Evolutionary conservation across 2,888 invertebrate genomes (phyloP).

Genomic region (Dryocosmus kuriphilus): DNA sequence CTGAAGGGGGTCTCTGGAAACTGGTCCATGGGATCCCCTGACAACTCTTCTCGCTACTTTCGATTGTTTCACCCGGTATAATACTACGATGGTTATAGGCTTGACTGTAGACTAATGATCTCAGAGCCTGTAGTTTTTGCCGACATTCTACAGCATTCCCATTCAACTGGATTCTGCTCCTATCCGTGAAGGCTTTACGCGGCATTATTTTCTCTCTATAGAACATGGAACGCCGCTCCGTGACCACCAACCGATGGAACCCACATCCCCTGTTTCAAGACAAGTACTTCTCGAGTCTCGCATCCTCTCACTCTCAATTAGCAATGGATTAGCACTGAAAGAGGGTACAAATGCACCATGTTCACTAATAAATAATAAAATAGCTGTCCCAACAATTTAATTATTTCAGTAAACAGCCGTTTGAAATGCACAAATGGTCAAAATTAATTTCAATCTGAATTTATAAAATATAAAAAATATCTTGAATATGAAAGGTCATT

Average conservation of each 20-base stretch:
- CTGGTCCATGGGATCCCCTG: slow-evolving; percentile 17
- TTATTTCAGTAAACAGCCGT: too few species aligned
- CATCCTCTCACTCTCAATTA: slow-evolving; percentile 15
- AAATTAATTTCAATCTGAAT: too few species aligned
- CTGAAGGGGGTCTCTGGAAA: slow-evolving; percentile 1
- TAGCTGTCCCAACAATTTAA: too few species aligned
- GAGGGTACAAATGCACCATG: neutral
- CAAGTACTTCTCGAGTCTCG: slow-evolving; percentile 42
- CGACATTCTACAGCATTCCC: slow-evolving; percentile 78
- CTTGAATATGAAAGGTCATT: neutral
- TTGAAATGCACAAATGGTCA: too few species aligned
- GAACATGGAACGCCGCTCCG: slow-evolving; percentile 43
- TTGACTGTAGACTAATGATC: slow-evolving; percentile 76
- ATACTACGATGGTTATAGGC: slow-evolving; percentile 69
- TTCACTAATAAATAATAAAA: too few species aligned
- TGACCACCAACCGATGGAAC: slow-evolving; percentile 46
- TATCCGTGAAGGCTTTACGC: slow-evolving; percentile 51
- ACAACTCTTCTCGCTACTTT: slow-evolving; percentile 23
- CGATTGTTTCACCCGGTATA: slow-evolving; percentile 71
- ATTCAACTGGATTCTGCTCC: slow-evolving; percentile 70
- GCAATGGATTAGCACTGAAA: neutral
- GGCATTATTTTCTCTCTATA: slow-evolving; percentile 54
- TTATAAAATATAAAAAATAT: neutral
- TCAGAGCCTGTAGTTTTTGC: slow-evolving; percentile 76
- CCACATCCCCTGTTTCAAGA: slow-evolving; percentile 49